Conservation (phyloP, 2,797 vertebrate genomes). For the Lepilemur septentrionalis region DNA sequence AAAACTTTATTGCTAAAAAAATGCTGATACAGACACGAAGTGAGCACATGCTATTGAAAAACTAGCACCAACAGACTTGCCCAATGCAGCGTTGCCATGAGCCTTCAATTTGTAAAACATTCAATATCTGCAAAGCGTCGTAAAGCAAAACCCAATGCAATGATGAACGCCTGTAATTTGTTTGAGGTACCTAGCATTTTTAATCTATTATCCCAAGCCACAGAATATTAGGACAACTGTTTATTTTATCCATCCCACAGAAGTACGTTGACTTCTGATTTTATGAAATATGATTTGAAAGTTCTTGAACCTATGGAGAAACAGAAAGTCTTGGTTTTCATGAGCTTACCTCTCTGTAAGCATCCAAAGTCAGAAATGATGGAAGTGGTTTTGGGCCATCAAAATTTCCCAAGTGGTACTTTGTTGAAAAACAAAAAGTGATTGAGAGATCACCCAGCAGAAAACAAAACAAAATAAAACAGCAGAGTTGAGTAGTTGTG, state of each 20-base stretch:
- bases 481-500: background rate
- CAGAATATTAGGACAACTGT: background rate
- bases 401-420: background rate
- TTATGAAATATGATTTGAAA: background rate
- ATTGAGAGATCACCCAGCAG: background rate
- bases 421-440: background rate
- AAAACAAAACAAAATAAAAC: background rate
- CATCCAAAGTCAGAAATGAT: background rate
- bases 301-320: background rate
- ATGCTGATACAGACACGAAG: background rate
- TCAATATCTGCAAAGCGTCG: background rate
- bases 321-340: background rate
- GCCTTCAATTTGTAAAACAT: background rate
- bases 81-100: background rate
- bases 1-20: background rate
- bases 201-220: background rate
- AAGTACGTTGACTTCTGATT: background rate
- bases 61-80: background rate
- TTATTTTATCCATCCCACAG: background rate
- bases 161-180: background rate
- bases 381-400: background rate
- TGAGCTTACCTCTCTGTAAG: background rate
- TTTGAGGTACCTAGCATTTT: background rate
- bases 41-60: background rate
- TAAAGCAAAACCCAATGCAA: fast-evolving